Percentiles rank a stretch among this genome's conserved stretches.
phyloP scores from a whole-genome alignment of 2,113 vertebrate genomes.

The Psettodes erumei region DNA sequence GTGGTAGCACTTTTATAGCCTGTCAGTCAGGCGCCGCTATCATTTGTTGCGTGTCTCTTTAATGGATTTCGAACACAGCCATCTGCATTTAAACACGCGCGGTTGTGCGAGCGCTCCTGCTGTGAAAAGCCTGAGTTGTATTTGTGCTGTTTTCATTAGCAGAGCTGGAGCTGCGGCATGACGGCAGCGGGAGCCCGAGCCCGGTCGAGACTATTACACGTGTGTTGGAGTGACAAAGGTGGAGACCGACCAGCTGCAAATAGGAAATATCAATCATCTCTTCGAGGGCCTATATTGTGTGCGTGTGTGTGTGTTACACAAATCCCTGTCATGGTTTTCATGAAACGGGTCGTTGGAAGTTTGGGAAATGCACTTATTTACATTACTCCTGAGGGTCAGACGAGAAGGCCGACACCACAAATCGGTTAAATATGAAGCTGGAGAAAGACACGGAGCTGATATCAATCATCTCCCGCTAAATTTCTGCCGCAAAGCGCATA shows the following conservation, averaged over 20 bases:
- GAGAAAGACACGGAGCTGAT: background rate
- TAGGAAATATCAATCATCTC: conserved; percentile 1
- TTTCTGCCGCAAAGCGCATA: background rate
- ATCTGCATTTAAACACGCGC: background rate
- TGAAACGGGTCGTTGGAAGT: background rate
- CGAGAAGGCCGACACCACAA: too few species aligned
- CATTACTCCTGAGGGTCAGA: background rate
- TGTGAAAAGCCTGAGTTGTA: background rate
- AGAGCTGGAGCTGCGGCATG: background rate
- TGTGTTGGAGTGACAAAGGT: background rate
- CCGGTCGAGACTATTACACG: background rate
- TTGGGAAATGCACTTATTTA: background rate
- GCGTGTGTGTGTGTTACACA: background rate
- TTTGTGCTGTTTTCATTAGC: conserved; percentile 2
- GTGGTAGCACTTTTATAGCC: background rate
- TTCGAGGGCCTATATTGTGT: background rate
- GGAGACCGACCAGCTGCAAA: background rate
- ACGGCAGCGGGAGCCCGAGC: background rate
- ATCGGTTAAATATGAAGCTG: background rate
- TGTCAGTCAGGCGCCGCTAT: background rate
- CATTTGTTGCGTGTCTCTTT: background rate
- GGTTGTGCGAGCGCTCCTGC: too few species aligned
- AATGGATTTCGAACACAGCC: background rate
- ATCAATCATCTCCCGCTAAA: background rate
- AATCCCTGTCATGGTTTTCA: background rate